Conservation (phyloP, 2,113 vertebrate species). For the Coracopsis vasa region DNA sequence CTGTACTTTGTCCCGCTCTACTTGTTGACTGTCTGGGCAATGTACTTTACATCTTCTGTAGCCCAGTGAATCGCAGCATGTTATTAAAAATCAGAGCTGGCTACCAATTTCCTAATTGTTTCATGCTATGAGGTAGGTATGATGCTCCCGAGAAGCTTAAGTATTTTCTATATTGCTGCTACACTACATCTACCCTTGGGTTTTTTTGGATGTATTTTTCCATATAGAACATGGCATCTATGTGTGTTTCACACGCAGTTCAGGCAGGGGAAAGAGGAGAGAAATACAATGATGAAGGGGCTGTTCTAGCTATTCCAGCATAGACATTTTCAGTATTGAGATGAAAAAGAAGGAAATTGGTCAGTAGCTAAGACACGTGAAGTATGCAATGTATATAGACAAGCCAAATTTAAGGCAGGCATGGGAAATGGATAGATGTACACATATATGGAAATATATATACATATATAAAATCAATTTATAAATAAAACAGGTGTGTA, state of each 20-base stretch:
- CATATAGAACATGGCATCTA: not conserved
- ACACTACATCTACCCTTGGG: not conserved
- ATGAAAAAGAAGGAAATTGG: not conserved
- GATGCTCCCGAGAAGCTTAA: not conserved
- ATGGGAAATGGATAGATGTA: not conserved
- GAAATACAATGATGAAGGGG: not conserved
- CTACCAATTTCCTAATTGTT: not conserved
- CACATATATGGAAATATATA: not conserved
- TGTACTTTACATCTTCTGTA: constrained; percentile 13
- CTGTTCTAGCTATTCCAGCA: not conserved
- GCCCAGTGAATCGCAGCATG: not conserved
- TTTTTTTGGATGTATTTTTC: not conserved
- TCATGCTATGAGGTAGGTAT: not conserved
- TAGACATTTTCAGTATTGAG: not conserved
- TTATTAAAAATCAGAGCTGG: constrained; percentile 13
- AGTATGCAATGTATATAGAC: not conserved
- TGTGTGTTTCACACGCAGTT: not conserved
- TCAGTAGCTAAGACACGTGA: not conserved
- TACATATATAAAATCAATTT: not conserved
- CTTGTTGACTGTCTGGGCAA: constrained; percentile 35
- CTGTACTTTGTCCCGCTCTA: constrained; percentile 5
- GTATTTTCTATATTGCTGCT: not conserved
- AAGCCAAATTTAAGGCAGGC: not conserved
- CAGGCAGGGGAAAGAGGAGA: not conserved
- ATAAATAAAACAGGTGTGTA: not conserved